Percentiles rank a stretch among this genome's conserved stretches.
Evolutionary conservation across 1,140 invertebrate species (phyloP).

Genomic region (Gonioctena quinquepunctata): DNA sequence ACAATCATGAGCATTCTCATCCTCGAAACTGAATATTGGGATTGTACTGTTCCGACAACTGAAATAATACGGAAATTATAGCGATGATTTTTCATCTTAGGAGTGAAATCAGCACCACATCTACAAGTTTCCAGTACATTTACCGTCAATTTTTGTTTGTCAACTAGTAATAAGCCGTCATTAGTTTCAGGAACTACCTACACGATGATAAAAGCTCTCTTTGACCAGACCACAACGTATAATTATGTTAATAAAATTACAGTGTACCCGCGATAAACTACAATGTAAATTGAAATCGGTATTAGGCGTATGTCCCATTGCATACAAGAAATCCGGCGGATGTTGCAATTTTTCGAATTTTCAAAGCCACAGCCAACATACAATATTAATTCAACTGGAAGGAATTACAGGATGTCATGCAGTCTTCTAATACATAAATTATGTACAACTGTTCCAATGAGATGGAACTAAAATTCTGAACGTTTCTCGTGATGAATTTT

Average conservation of each 20-base stretch:
- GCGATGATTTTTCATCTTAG: too few species aligned
- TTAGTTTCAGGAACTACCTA: conserved; percentile 5
- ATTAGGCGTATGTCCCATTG: conserved; percentile 6
- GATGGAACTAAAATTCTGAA: too few species aligned
- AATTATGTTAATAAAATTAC: conserved; percentile 18
- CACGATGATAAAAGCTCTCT: background rate
- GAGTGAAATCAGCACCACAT: too few species aligned
- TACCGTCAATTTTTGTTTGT: background rate
- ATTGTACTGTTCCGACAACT: too few species aligned
- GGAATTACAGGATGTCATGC: too few species aligned
- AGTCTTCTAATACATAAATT: too few species aligned
- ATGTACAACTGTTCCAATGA: too few species aligned
- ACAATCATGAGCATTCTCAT: too few species aligned
- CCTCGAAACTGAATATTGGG: too few species aligned
- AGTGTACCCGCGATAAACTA: conserved; percentile 6
- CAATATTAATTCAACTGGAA: too few species aligned
- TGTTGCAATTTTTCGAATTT: background rate
- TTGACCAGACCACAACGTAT: conserved; percentile 2
- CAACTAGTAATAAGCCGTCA: background rate
- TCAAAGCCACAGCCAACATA: background rate
- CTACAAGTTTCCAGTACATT: background rate
- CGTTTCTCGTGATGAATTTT: too few species aligned
- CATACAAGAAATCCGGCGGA: background rate
- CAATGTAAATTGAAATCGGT: conserved; percentile 11
- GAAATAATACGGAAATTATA: too few species aligned